Base-by-base conservation (phyloP, 2,888 invertebrate species). In the Nomada ruficornis region DNA sequence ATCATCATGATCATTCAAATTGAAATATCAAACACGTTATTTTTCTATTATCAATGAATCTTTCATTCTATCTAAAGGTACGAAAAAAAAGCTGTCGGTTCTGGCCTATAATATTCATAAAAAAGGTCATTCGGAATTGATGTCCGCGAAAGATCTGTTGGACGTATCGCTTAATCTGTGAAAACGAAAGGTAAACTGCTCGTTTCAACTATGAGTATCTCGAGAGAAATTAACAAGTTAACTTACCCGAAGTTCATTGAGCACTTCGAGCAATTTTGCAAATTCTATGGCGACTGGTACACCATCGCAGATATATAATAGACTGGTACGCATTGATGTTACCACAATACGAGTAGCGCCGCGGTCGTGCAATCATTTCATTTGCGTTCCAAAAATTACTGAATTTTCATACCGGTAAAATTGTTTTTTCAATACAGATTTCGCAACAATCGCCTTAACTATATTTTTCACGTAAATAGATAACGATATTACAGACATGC, bases 221-320 rank as follows among this genome's bases (percentile, higher is more conserved):
- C 29, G 1, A 47, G 55, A 20, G n/a, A 44, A 82, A 86, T 86
- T 82, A 85, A 88, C 63, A 23, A 50, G 47, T 69, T 23, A 87
- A 80, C 89, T 89, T 82, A 89, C 88, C 89, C 83, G 80, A 89
- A 86, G 75, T 79, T 85, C 88, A 89, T 89, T 80, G 84, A 86
- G 82, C 82, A 84, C 76, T 79, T 84, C 79, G 73, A 77, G 64
- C 72, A 83, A 82, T 81, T 83, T 80, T 71, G 77, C 63, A 78
- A 83, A 80, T 77, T 87, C 78, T 84, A 89, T 86, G 85, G 85
- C 87, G 87, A 84, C 84, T 83, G 75, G 63, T 72, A 81, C 64
- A 81, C 81, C 81, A 81, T 81, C 54, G 80, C 62, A 70, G 67
- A 76, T 84, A 83, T 80, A 72, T 71, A 67, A 57, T 60, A 78